Conservation (phyloP, 2,113 vertebrate species). For the Xerus inauris region DNA sequence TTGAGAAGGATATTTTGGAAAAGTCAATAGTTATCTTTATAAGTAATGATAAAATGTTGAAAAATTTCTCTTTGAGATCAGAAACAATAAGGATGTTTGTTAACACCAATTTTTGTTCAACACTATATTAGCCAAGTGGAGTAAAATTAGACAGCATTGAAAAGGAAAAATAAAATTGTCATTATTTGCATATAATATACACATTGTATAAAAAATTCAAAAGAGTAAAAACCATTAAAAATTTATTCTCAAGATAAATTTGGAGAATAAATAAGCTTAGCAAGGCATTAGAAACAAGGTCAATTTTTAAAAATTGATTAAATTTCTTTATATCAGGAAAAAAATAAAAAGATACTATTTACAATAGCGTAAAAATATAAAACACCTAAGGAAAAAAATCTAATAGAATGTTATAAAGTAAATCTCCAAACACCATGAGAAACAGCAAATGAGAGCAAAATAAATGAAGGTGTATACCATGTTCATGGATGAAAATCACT, state of each 20-base stretch:
- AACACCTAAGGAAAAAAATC: neutral
- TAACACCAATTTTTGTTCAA: neutral
- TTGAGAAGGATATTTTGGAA: neutral
- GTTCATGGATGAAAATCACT: neutral
- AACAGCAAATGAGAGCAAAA: neutral
- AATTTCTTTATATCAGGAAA: neutral
- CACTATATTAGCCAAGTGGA: neutral
- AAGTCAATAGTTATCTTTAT: neutral
- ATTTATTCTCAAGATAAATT: neutral
- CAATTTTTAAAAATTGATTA: neutral
- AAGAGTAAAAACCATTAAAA: neutral
- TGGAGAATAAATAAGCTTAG: conserved; percentile 43
- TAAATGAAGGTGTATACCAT: neutral
- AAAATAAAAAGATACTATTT: neutral
- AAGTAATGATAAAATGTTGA: neutral
- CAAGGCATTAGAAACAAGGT: neutral
- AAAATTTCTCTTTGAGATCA: neutral
- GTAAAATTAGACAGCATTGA: neutral
- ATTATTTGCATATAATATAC: conserved; percentile 20
- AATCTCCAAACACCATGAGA: neutral
- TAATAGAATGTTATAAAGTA: conserved; percentile 2
- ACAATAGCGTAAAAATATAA: neutral
- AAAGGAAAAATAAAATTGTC: conserved; percentile 3
- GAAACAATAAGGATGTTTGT: neutral
- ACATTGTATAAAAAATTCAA: neutral